Evolutionary conservation across 2,888 invertebrate species (phyloP).

Genomic region (Unio delphinus): DNA sequence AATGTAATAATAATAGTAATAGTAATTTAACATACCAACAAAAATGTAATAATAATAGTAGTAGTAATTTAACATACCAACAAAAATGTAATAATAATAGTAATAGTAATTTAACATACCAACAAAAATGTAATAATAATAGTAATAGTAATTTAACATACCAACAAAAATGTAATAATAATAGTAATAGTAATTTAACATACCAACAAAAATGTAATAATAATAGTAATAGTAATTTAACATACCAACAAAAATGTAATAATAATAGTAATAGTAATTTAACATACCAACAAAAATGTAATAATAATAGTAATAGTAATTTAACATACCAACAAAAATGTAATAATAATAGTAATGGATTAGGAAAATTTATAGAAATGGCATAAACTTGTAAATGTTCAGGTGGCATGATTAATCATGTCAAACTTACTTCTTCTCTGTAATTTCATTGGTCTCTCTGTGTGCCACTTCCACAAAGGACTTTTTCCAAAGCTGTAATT

Average conservation of each 20-base stretch:
- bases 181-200: neutral
- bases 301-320: too few relatives aligned
- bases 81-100: neutral
- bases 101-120: neutral
- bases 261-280: neutral
- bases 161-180: neutral
- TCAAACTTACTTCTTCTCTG: constrained; percentile 60
- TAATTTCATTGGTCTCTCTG: constrained; percentile 40
- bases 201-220: neutral
- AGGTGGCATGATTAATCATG: too few relatives aligned
- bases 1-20: neutral
- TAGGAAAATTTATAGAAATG: too few relatives aligned
- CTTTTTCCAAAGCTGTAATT: constrained; percentile 53
- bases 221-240: neutral
- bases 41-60: neutral
- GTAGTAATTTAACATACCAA: neutral
- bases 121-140: neutral
- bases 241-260: neutral
- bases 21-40: neutral
- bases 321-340: neutral
- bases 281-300: too few relatives aligned
- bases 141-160: neutral
- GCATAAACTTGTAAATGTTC: too few relatives aligned
- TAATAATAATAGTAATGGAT: too few relatives aligned
- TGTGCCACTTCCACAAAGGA: constrained; percentile 47